phyloP scores from a whole-genome alignment of 2,888 invertebrate genomes.

The Periphyllus acericola region DNA sequence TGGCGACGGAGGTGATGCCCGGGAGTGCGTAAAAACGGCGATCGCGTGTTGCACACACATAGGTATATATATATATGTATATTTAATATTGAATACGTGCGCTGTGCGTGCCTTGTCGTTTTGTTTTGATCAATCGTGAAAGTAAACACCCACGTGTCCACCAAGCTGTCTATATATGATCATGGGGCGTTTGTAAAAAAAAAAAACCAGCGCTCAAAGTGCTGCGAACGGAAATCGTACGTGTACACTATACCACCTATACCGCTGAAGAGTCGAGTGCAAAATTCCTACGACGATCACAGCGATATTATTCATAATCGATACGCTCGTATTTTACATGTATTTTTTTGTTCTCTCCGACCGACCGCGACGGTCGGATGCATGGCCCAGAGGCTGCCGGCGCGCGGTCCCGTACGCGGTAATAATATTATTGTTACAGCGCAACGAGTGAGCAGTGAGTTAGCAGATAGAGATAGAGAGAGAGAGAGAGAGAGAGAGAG shows the following conservation, averaged over 20 bases:
- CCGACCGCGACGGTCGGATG: not conserved
- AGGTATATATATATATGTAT: too few relatives aligned
- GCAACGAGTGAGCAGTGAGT: not conserved
- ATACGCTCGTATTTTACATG: not conserved
- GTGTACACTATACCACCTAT: too few relatives aligned
- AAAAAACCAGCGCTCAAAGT: not conserved
- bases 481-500: too few relatives aligned
- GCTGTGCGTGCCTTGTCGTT: not conserved
- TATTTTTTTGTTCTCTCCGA: not conserved
- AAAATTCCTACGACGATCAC: not conserved
- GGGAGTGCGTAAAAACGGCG: not conserved
- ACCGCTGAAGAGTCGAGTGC: not conserved
- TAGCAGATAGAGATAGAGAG: not conserved
- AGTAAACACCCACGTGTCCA: constrained; percentile 36
- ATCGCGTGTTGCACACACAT: not conserved
- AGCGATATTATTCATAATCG: not conserved
- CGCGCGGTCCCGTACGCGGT: not conserved
- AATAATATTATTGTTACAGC: not conserved
- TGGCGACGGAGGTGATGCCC: not conserved
- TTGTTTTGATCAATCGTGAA: constrained; percentile 40
- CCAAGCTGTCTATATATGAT: not conserved
- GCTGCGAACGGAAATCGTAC: not conserved
- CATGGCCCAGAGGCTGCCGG: not conserved
- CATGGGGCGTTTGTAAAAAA: not conserved
- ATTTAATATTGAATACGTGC: too few relatives aligned